These are phyloP conservation scores for Leucopsar rothschildi DNA, from an alignment of 2,113 vertebrate genomes.

Conservation along the genomic window DNA sequence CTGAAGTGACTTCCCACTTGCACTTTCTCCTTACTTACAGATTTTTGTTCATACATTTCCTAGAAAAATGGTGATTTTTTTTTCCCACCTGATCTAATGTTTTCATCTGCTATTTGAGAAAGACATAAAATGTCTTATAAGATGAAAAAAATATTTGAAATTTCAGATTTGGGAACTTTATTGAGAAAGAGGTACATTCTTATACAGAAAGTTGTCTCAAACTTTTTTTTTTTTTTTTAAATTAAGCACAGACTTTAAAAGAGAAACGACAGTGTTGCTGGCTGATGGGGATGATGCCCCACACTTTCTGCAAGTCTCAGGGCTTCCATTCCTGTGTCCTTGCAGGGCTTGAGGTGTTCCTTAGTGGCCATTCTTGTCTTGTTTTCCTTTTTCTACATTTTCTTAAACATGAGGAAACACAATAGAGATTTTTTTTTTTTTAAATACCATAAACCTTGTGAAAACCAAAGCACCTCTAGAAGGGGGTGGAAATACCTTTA, in stretches of 20 bases:
- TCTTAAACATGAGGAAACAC: neutral
- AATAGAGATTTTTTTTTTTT: neutral
- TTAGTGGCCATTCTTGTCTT: neutral
- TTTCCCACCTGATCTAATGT: neutral
- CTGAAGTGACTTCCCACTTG: neutral
- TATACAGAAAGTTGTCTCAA: neutral
- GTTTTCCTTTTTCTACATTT: neutral
- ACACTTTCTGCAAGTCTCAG: fast-evolving
- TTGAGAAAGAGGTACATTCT: neutral
- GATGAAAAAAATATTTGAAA: neutral
- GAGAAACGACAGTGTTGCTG: neutral
- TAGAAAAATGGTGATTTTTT: neutral
- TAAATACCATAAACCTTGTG: fast-evolving
- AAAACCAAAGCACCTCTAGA: neutral
- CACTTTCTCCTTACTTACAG: neutral
- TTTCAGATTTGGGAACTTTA: neutral
- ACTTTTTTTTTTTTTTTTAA: neutral
- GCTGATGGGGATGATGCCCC: neutral
- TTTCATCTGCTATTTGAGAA: neutral
- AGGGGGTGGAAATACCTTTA: neutral
- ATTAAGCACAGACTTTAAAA: neutral
- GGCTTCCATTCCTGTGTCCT: neutral
- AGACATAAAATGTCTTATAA: neutral
- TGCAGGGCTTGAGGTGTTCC: neutral
- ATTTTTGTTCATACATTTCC: neutral